Evolutionary conservation across 2,888 invertebrate genomes (phyloP), one percentile per base, ranked within the genome.

Genomic region (Chorisops tibialis): DNA sequence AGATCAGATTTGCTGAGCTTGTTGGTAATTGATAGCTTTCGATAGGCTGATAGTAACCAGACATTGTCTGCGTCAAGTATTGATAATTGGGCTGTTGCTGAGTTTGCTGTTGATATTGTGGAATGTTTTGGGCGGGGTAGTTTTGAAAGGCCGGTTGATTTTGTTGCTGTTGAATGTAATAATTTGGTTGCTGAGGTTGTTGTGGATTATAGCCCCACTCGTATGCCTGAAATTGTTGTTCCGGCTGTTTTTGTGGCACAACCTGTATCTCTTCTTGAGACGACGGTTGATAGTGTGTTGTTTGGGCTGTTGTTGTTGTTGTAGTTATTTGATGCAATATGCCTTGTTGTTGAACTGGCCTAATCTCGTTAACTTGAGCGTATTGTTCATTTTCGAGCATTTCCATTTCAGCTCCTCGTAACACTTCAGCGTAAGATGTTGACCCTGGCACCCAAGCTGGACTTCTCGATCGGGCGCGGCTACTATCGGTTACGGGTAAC

Each of bases 391-490:
- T 70, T 68, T 22, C 72, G 21, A 22, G 62, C 4, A 73, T 71
- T 59, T 75, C 74, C 16, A 76, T 19, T 67, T 77, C 76, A 71
- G 80, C 74, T 7, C 91, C 89, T 68, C 85, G 83, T 64, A 91
- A 82, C 66, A 92, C 87, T 77, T 90, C 89, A 50, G 92, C 89
- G 75, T 91, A 92, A 49, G 89, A 85, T 50, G 88, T 85, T 21
- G 86, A 85, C 30, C 88, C 89, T 3, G 86, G 87, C 45, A 81
- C 74, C 89, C 89, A 90, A 73, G 87, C 84, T 14, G 89, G 88
- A 74, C 87, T 87, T 45, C 83, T 82, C 0, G 87, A 87, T 67
- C 87, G 80, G n/a, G 76, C 74, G 48, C 82, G 76, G n/a, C 14
- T 54, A 43, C 16, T 18, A 21, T 22, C 22, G n/a, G 56, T 19